Evolutionary conservation across 2,888 invertebrate species (phyloP), one percentile per base, ranked within the genome.

Genomic region (Catocala fraxini): DNA sequence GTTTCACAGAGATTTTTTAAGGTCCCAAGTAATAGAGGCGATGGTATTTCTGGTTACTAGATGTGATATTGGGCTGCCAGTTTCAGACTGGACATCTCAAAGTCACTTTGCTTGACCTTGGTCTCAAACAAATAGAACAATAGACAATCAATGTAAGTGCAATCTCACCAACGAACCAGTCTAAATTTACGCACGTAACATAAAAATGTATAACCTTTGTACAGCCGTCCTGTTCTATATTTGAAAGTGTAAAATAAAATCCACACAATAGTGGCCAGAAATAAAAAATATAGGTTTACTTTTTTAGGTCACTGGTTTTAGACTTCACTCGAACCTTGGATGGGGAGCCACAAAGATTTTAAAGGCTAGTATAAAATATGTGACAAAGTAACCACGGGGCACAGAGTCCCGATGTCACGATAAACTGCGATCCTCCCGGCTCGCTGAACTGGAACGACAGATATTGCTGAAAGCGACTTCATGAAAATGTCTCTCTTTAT

Each of bases 371-470:
- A 68, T 77, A 76, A 81, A 83, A 79, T 73, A 75, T 73, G 77
- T 71, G 76, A 79, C 80, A 79, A 76, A 79, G 80, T 77, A 75
- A 79, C 81, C 75, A 53, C 73, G 60, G 66, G 34, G 51, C 51
- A 43, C 10, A 39, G 46, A 34, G 34, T 35, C 41, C 11, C 39
- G 64, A 62, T 41, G 41, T 51, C 63, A 65, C 68, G 80, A 82
- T 80, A 78, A 80, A 80, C 79, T 66, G 62, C 66, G 70, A 78
- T 76, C 69, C 70, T 77, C 70, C 61, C 80, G 70, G 64, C 35
- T 65, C 87, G 76, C 72, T 86, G 87, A 81, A 59, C 83, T 54
- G 85, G 84, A 87, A 87, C 51, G 52, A 12, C 66, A 64, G 86
- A 87, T 87, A 87, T 82, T 78, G 71, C 68, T 78, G 71, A 72